Conservation (phyloP, 2,888 invertebrate species). For the Endomychus coccineus region DNA sequence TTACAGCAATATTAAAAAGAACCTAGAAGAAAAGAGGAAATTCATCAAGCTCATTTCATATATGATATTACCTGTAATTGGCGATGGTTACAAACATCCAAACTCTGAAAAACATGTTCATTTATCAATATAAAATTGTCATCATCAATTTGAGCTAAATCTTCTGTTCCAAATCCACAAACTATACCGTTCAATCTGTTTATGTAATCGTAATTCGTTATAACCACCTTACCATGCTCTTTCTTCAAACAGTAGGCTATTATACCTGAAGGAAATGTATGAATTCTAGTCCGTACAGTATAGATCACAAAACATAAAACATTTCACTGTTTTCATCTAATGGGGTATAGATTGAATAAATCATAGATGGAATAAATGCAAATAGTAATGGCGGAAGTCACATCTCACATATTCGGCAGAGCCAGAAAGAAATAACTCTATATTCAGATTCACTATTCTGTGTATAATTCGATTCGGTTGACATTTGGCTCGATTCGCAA, state of each 20-base stretch:
- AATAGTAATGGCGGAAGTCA: too few relatives aligned
- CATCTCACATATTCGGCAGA: too few relatives aligned
- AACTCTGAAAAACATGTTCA: constrained; percentile 8
- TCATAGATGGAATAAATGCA: too few relatives aligned
- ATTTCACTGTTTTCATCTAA: too few relatives aligned
- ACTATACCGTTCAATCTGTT: constrained; percentile 7
- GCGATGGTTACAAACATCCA: constrained; percentile 7
- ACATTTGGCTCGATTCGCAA: too few relatives aligned
- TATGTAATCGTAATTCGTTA: constrained; percentile 9
- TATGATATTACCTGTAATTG: constrained; percentile 8
- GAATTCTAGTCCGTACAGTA: background rate
- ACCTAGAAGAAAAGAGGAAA: constrained; percentile 2
- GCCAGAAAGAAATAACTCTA: too few relatives aligned
- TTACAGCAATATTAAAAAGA: constrained; percentile 7
- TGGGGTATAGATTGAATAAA: too few relatives aligned
- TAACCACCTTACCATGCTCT: constrained; percentile 7
- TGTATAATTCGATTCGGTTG: too few relatives aligned
- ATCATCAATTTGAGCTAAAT: constrained; percentile 9
- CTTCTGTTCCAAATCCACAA: constrained; percentile 9
- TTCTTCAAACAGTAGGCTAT: constrained; percentile 9
- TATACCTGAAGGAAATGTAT: constrained; percentile 2
- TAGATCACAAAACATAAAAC: too few relatives aligned
- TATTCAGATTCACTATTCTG: too few relatives aligned
- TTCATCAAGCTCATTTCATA: too few relatives aligned
- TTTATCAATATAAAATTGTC: constrained; percentile 13